Base-by-base conservation (phyloP, 2,113 vertebrate genomes). In the Rhynchomys soricoides region DNA sequence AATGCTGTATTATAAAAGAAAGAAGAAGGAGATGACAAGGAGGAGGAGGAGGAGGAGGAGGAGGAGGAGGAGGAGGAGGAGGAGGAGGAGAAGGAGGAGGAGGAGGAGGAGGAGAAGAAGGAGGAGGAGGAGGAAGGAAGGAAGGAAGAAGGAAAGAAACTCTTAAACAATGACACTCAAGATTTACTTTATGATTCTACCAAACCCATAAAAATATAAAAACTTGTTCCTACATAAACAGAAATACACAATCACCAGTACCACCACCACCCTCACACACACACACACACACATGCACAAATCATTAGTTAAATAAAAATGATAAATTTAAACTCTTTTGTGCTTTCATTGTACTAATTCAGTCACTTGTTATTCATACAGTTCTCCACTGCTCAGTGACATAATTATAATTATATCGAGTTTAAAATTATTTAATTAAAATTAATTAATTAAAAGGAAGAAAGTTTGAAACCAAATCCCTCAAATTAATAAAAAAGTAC, bases 391-490 rank as follows among this genome's bases (percentile, higher is more conserved):
- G 75, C 57, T 75, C 43, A 83, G 45, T 24, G 75, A 62, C 7
- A 50, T 70, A 17, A 71, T 37, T 55, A n/a, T n/a, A n/a, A n/a
- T n/a, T n/a, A n/a, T n/a, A n/a, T n/a, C n/a, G n/a, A n/a, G n/a
- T n/a, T n/a, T n/a, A n/a, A n/a, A n/a, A n/a, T n/a, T n/a, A n/a
- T n/a, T n/a, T n/a, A n/a, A n/a, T n/a, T n/a, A n/a, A n/a, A n/a
- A n/a, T n/a, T n/a, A n/a, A n/a, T n/a, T n/a, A n/a, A n/a, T n/a
- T n/a, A n/a, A n/a, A n/a, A n/a, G n/a, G n/a, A n/a, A n/a, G n/a
- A 93, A 94, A 94, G 52, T 48, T 95, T 93, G 93, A 16, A 90
- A 96, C 40, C 62, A 74, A 93, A 97, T 50, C 12, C 29, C 17
- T 97, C 3, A 21, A 86, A 7, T 40, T 85, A 19, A 64, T 29